phyloP scores from a whole-genome alignment of 2,797 vertebrate species.

The Gymnoscopelus braueri region DNA sequence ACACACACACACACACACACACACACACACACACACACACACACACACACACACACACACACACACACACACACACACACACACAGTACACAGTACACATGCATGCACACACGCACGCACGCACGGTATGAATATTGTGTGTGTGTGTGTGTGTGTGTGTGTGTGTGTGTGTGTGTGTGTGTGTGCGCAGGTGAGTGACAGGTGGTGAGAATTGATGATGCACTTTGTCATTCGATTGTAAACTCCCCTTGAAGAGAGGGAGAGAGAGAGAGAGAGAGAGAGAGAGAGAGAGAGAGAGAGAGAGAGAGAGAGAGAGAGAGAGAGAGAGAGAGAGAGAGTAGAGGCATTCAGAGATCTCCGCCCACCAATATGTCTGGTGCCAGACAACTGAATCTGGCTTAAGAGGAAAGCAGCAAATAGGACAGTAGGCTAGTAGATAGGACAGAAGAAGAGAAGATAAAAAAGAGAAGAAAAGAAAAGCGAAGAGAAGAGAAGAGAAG shows the following conservation, averaged over 20 bases:
- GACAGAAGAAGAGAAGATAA: not conserved
- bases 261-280: not conserved
- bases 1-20: too few relatives aligned
- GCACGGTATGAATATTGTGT: too few relatives aligned
- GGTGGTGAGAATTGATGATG: constrained; percentile 54
- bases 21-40: too few relatives aligned
- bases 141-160: constrained; percentile 3
- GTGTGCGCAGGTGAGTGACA: constrained; percentile 31
- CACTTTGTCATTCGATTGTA: constrained; percentile 54
- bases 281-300: not conserved
- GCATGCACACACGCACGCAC: too few relatives aligned
- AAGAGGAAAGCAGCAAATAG: too few relatives aligned
- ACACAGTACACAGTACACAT: too few relatives aligned
- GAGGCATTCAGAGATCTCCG: not conserved
- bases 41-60: too few relatives aligned
- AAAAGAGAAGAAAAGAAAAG: not conserved
- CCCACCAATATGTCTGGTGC: too few relatives aligned
- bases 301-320: not conserved
- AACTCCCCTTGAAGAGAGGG: constrained; percentile 42
- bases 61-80: too few relatives aligned
- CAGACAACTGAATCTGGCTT: too few relatives aligned
- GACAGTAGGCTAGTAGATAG: too few relatives aligned
- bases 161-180: not conserved
- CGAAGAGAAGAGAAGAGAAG: not conserved
- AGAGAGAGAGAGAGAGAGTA: not conserved